Base-by-base conservation (phyloP, 2,888 invertebrate genomes). In the Octonoba sinensis region DNA sequence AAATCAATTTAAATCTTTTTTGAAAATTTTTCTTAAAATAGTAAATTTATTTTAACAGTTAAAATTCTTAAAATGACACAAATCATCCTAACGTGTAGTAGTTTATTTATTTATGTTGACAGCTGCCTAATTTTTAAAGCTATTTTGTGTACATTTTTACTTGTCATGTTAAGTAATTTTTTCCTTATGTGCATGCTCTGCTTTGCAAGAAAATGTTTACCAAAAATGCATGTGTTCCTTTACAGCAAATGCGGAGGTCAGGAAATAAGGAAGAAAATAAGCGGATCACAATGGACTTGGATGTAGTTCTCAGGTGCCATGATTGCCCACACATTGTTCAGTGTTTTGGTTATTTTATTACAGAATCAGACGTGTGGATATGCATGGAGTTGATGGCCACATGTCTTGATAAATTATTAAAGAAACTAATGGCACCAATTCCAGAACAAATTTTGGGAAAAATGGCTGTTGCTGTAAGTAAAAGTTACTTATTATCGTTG, bases 371-470 rank as follows among this genome's bases (percentile, higher is more conserved):
- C 88, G 94, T 99, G 0, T 99, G 99, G 97, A 99, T 99, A 88
- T 99, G 99, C 89, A 99, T 99, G 99, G 99, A 99, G 90, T 91
- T 99, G 85, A 99, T 99, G 99, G 94, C 96, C 16, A 97, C 97
- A 22, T 99, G 99, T 90, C 94, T 99, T 88, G 99, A 99, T 89
- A 99, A 99, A 90, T 90, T 99, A 87, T 91, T 98, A 83, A 96
- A 96, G 89, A 90, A 93, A 86, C 91, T 95, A 54, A 93, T 93
- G 84, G 92, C 92, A 85, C 94, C 97, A n/a, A 95, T 99, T 87
- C 99, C 99, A 3, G 99, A 99, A 90, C 92, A 92, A 86, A 96
- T 99, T 87, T 91, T 99, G 85, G 99, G 99, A 86, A 98, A 98
- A 91, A 96, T 99, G 86, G 96, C 97, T 83, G 94, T 97, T 84